Percentiles rank a stretch among this genome's conserved stretches.
Evolutionary conservation across 1,140 invertebrate species (phyloP).

Genomic region (Grapholita molesta): DNA sequence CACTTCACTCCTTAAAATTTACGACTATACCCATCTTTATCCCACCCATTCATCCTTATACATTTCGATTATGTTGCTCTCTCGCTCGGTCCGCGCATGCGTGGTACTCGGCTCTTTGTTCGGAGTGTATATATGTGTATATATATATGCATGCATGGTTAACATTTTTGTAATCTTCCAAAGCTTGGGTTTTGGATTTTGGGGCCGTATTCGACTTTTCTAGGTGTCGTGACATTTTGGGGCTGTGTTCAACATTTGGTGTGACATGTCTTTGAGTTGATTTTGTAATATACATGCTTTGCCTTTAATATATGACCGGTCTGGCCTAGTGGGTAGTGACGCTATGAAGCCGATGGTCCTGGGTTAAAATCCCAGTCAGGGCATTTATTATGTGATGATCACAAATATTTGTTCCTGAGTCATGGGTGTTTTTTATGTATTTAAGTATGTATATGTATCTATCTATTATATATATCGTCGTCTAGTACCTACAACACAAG

Average conservation of each 20-base stretch:
- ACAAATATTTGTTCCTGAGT: no score
- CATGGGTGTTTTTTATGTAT: no score
- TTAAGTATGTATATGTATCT: no score
- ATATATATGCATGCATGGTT: constrained; percentile 4
- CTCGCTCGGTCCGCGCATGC: constrained; percentile 14
- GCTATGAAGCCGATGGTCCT: no score
- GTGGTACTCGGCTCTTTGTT: neutral
- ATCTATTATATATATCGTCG: no score
- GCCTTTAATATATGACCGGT: no score
- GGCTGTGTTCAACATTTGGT: neutral
- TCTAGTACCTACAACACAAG: no score
- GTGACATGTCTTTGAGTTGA: neutral
- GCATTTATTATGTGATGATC: no score
- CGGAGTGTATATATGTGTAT: neutral
- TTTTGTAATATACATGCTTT: no score
- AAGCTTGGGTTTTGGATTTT: neutral
- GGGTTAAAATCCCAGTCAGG: no score
- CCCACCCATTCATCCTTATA: neutral
- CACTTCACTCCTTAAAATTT: constrained; percentile 14
- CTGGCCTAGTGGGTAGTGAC: no score
- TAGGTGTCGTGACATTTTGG: neutral
- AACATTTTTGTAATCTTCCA: neutral
- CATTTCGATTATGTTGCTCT: neutral
- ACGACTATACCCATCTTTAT: neutral
- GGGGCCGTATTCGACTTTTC: neutral